Conservation (phyloP, 2,113 vertebrate genomes). For the Rhinogobius similis region DNA sequence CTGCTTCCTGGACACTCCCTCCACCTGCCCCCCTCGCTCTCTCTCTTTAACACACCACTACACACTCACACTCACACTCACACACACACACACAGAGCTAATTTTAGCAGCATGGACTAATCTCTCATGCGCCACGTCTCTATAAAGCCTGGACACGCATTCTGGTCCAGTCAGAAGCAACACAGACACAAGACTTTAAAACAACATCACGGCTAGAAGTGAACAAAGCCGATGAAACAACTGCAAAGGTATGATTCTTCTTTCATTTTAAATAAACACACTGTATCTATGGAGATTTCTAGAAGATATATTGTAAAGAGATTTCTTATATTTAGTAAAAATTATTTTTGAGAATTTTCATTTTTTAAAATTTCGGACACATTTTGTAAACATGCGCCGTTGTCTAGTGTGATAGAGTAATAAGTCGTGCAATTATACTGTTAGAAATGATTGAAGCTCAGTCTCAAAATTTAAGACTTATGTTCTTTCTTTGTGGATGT, state of each 20-base stretch:
- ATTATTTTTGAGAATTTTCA: neutral
- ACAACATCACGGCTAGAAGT: constrained; percentile 1
- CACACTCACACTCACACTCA: constrained; percentile 42
- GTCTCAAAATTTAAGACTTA: too few relatives aligned
- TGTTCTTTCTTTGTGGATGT: neutral
- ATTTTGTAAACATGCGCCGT: neutral
- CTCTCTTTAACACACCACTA: constrained; percentile 24
- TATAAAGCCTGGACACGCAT: constrained; percentile 70
- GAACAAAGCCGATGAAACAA: constrained; percentile 12
- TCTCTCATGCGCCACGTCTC: constrained; percentile 24
- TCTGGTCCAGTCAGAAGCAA: constrained; percentile 41
- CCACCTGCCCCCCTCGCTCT: neutral
- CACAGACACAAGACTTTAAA: constrained; percentile 20
- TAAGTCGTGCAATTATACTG: too few relatives aligned
- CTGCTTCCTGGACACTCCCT: constrained; percentile 72
- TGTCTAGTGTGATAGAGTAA: neutral
- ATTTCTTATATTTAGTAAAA: neutral
- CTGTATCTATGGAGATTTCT: neutral
- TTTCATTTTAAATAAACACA: neutral
- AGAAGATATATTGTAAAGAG: neutral
- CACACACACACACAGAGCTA: constrained; percentile 46
- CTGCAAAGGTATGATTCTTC: constrained; percentile 52
- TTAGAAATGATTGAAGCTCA: too few relatives aligned
- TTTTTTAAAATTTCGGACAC: neutral
- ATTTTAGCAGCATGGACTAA: constrained; percentile 71